Evolutionary conservation across 2,113 vertebrate species (phyloP), one percentile per base, ranked within the genome.

Genomic region (Podocnemis expansa): DNA sequence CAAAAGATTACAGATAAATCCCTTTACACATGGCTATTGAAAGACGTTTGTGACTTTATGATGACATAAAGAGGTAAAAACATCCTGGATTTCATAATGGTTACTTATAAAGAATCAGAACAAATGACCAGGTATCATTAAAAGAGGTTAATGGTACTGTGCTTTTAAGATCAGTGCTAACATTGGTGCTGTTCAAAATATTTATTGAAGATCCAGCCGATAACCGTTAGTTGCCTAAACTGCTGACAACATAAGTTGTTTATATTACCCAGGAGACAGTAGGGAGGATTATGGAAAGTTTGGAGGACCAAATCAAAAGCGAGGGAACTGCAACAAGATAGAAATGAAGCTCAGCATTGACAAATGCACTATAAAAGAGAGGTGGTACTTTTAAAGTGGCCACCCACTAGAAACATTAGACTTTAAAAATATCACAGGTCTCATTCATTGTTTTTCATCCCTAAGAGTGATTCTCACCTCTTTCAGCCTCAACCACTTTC

Each of bases 311-410:
- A 70, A 70, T 19, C n/a, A 70, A 70, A 70, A 76, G 24, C 25
- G 27, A 27, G 24, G 41, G 14, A 45, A 76, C 45, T 76, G 4
- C 11, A 75, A 38, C 11, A 43, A 10, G 52, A 85, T 2, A 90
- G 43, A 90, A 96, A 88, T 34, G 27, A 93, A 93, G 82, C 87
- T 82, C 81, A 96, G 31, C 73, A 55, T 54, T 85, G 43, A 93
- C 63, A 96, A 94, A 95, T 13, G 79, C 38, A 45, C 6, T 70
- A 67, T 34, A 8, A 31, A 92, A 91, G 19, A n/a, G n/a, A n/a
- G n/a, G n/a, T n/a, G n/a, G n/a, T n/a, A n/a, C n/a, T n/a, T n/a
- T n/a, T n/a, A n/a, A n/a, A n/a, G n/a, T n/a, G n/a, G n/a, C n/a
- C n/a, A n/a, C n/a, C n/a, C n/a, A n/a, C n/a, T n/a, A n/a, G n/a